A percentile compares a stretch with the other conserved stretches of the same genome.
Conservation (phyloP, 2,797 vertebrate genomes). For the Molossus alvarezi region DNA sequence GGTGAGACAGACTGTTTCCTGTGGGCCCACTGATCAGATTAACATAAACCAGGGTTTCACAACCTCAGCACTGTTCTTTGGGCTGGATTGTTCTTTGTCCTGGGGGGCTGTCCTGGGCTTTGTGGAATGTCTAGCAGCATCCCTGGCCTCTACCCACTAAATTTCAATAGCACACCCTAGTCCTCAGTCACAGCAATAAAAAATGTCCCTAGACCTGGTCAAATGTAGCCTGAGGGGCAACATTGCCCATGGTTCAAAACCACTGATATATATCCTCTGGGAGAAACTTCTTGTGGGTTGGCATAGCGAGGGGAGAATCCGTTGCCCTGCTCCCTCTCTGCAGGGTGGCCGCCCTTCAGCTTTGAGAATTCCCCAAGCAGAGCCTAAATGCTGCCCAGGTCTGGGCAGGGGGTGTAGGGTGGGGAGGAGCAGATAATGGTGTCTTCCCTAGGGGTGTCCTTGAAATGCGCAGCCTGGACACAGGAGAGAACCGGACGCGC, state of each 20-base stretch:
- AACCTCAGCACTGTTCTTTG: background rate
- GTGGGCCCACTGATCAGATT: background rate
- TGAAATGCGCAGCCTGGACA: background rate
- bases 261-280: background rate
- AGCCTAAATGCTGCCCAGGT: background rate
- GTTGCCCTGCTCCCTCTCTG: background rate
- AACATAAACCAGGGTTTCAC: background rate
- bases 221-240: background rate
- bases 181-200: background rate
- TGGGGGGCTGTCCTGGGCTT: background rate
- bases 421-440: background rate
- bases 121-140: background rate
- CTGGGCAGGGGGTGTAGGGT: background rate
- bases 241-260: background rate
- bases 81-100: background rate
- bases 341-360: background rate
- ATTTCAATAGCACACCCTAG: background rate
- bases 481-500: background rate
- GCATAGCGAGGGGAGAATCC: background rate
- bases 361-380: background rate
- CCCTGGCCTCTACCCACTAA: background rate
- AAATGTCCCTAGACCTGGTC: background rate
- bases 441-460: background rate
- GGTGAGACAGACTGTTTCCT: background rate
- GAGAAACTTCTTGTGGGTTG: constrained; percentile 5